These are phyloP conservation scores for Pterobdella sp. DNA, from an alignment of 2,888 invertebrate genomes.

Conservation along the genomic window DNA sequence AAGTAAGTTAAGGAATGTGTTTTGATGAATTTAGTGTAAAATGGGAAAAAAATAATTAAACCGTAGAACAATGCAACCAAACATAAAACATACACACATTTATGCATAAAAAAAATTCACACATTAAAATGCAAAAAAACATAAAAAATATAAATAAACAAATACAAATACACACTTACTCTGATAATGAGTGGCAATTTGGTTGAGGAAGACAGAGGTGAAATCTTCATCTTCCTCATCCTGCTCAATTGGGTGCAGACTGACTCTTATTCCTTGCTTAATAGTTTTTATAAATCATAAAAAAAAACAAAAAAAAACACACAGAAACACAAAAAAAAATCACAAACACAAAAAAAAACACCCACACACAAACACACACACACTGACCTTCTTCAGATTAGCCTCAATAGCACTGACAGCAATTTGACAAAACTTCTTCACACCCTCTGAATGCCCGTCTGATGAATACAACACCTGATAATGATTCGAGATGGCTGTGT, in stretches of 20 bases:
- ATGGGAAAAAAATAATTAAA: too few relatives aligned
- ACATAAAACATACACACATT: too few relatives aligned
- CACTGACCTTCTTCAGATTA: slow-evolving; percentile 22
- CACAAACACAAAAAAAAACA: not conserved
- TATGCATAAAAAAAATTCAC: too few relatives aligned
- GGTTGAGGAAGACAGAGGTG: slow-evolving; percentile 38
- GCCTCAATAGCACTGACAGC: slow-evolving; percentile 35
- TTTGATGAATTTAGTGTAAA: too few relatives aligned
- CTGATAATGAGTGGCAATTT: slow-evolving; percentile 41
- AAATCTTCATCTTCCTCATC: slow-evolving; percentile 35
- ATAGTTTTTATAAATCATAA: not conserved
- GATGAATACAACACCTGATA: slow-evolving; percentile 37
- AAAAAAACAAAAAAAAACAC: not conserved
- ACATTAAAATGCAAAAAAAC: too few relatives aligned
- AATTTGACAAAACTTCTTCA: slow-evolving; percentile 41
- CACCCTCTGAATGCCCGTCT: slow-evolving; percentile 30
- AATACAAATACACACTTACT: slow-evolving; percentile 43
- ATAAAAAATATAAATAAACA: too few relatives aligned
- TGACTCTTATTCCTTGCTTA: not conserved
- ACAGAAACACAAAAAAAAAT: not conserved
- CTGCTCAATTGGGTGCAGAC: slow-evolving; percentile 29
- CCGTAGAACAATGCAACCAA: too few relatives aligned
- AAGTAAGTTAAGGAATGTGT: too few relatives aligned
- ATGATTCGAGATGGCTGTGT: not conserved
- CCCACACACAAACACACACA: slow-evolving; percentile 6